These are phyloP conservation scores for Huso huso DNA, from an alignment of 2,797 vertebrate species.

Conservation along the genomic window DNA sequence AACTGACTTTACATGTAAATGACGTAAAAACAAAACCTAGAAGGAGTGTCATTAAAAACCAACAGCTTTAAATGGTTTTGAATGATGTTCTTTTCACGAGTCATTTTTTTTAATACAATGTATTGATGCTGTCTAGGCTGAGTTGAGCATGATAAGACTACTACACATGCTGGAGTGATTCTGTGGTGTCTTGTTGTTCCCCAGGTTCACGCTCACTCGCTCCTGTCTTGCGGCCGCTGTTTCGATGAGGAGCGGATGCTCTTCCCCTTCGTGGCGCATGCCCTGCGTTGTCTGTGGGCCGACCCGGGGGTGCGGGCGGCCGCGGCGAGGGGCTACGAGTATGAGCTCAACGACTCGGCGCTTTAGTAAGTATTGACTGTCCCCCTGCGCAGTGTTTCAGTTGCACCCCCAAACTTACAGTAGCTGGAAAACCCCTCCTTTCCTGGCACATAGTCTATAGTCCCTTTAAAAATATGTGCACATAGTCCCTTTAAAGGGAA, in stretches of 20 bases:
- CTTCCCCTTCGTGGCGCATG: conserved; percentile 54
- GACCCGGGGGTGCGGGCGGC: conserved; percentile 53
- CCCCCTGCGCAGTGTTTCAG: too few species aligned
- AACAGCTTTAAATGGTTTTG: too few species aligned
- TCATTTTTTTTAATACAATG: too few species aligned
- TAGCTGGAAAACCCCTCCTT: too few species aligned
- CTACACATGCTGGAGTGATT: not conserved
- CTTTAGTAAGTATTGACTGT: conserved; percentile 58
- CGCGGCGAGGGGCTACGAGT: conserved; percentile 54
- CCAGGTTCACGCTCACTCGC: conserved; percentile 52
- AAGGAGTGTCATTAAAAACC: too few species aligned
- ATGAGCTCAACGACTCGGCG: conserved; percentile 65
- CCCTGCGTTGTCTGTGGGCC: conserved; percentile 56
- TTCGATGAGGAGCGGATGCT: conserved; percentile 56
- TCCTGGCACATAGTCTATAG: too few species aligned
- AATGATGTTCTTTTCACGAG: too few species aligned
- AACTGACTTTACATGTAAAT: too few species aligned
- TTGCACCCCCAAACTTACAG: too few species aligned
- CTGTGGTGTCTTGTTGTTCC: not conserved
- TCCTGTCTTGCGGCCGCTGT: conserved; percentile 60
- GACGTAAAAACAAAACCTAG: too few species aligned
- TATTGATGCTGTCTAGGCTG: not conserved
- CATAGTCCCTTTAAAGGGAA: too few species aligned
- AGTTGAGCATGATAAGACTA: not conserved
- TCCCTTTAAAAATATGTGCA: too few species aligned